phyloP scores from a whole-genome alignment of 1,140 invertebrate species.

The Drosophila equinoxialis region DNA sequence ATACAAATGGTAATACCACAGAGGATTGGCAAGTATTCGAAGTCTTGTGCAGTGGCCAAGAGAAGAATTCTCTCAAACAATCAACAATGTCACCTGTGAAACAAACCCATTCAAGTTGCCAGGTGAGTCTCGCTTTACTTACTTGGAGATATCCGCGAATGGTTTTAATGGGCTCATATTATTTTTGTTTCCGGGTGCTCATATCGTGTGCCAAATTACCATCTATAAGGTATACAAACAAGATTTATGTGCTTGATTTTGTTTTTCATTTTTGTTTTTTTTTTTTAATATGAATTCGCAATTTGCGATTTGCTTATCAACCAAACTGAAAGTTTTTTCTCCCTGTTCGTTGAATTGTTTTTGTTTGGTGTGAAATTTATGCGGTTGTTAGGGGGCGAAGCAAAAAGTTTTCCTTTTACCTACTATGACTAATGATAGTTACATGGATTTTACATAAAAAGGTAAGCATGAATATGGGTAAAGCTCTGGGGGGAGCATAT shows the following conservation, averaged over 20 bases:
- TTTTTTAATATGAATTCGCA: constrained; percentile 39
- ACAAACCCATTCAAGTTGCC: neutral
- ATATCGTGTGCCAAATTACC: constrained; percentile 72
- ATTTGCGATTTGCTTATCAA: constrained; percentile 48
- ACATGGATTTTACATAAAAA: constrained; percentile 53
- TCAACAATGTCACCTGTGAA: constrained; percentile 13
- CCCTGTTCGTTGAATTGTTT: constrained; percentile 15
- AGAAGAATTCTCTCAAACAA: constrained; percentile 32
- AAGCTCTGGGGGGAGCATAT: neutral
- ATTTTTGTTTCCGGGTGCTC: constrained; percentile 18
- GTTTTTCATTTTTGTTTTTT: too few relatives aligned
- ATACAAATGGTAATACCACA: constrained; percentile 83
- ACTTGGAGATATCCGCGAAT: constrained; percentile 30
- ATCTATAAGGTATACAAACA: constrained; percentile 22
- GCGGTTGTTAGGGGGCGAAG: constrained; percentile 64
- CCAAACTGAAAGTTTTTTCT: constrained; percentile 24
- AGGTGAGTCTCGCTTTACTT: constrained; percentile 46
- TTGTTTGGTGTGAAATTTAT: constrained; percentile 73
- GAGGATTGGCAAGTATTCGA: constrained; percentile 89
- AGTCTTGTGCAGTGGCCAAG: constrained; percentile 83
- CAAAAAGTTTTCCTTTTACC: constrained; percentile 41
- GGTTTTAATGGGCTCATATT: constrained; percentile 44
- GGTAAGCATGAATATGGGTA: neutral
- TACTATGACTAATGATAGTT: constrained; percentile 43
- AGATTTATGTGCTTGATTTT: constrained; percentile 47